A percentile compares a stretch with the other conserved stretches of the same genome.
Conservation (phyloP, 1,140 invertebrate genomes). For the Drosophila burlai region DNA sequence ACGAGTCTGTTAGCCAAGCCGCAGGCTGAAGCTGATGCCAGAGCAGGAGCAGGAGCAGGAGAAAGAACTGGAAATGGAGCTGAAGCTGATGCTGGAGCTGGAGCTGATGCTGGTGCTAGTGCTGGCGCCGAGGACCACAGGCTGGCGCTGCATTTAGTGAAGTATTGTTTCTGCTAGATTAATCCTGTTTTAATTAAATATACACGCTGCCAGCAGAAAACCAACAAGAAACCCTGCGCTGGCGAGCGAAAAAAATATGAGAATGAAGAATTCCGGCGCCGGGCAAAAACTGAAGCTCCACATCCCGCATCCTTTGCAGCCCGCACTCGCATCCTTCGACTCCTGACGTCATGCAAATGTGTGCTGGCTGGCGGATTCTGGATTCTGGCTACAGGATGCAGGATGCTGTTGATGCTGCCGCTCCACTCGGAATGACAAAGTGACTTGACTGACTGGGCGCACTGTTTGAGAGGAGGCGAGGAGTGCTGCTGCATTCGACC, state of each 20-base stretch:
- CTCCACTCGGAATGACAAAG: constrained; percentile 71
- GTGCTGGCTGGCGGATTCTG: constrained; percentile 17
- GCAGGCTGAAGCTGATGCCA: constrained; percentile 51
- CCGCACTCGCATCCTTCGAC: constrained; percentile 49
- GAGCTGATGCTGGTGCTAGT: constrained; percentile 4
- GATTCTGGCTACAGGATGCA: constrained; percentile 19
- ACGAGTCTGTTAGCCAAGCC: constrained; percentile 78
- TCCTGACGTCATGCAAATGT: constrained; percentile 74
- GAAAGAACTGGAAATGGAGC: constrained; percentile 9
- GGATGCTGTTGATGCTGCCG: constrained; percentile 46
- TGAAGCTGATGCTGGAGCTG: not conserved
- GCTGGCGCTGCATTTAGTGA: constrained; percentile 77
- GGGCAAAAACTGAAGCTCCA: constrained; percentile 36
- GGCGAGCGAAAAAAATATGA: constrained; percentile 25
- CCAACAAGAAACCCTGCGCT: constrained; percentile 62
- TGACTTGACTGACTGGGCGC: constrained; percentile 67
- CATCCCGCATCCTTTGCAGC: constrained; percentile 3
- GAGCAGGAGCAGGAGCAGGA: constrained; percentile 16
- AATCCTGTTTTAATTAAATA: constrained; percentile 84
- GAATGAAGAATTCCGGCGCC: constrained; percentile 45
- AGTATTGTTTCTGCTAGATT: constrained; percentile 84
- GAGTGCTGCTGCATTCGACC: constrained; percentile 62
- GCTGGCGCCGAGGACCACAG: constrained; percentile 13
- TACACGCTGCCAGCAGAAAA: constrained; percentile 82
- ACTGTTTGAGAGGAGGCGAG: constrained; percentile 42